A percentile compares a stretch with the other conserved stretches of the same genome.
Evolutionary conservation across 2,888 invertebrate genomes (phyloP).

Genomic region (Minunthozetes semirufus): DNA sequence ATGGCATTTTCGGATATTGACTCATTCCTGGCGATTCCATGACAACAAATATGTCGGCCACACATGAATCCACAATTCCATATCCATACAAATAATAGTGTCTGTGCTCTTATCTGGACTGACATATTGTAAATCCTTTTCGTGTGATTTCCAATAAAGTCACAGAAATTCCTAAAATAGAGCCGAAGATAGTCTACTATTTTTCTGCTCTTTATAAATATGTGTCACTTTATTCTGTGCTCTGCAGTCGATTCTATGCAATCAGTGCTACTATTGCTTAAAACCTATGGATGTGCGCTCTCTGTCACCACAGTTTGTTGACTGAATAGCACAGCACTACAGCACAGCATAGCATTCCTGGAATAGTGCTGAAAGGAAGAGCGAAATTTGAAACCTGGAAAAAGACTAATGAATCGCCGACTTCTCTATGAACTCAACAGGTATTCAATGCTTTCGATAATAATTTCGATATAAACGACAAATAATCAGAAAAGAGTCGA

Average conservation of each 20-base stretch:
- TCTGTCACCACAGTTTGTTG: neutral
- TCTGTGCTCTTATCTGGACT: neutral
- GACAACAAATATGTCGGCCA: constrained; percentile 3
- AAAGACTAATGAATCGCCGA: no score
- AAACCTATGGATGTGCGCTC: neutral
- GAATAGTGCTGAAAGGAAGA: no score
- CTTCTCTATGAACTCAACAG: no score
- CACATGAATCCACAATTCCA: neutral
- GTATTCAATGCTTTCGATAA: no score
- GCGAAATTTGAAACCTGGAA: no score
- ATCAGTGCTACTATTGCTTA: neutral
- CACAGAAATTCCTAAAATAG: neutral
- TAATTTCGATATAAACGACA: no score
- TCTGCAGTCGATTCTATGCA: neutral
- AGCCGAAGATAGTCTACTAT: neutral
- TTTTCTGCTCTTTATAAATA: neutral
- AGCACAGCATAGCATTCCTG: no score
- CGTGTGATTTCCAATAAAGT: neutral
- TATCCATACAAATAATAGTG: neutral
- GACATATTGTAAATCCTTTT: neutral
- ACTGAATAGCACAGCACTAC: neutral
- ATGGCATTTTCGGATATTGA: no score
- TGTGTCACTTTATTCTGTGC: neutral
- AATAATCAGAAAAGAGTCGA: no score
- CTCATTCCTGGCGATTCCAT: neutral